Base-by-base conservation (phyloP, 2,888 invertebrate species). In the Sphaerophoria rueppellii region DNA sequence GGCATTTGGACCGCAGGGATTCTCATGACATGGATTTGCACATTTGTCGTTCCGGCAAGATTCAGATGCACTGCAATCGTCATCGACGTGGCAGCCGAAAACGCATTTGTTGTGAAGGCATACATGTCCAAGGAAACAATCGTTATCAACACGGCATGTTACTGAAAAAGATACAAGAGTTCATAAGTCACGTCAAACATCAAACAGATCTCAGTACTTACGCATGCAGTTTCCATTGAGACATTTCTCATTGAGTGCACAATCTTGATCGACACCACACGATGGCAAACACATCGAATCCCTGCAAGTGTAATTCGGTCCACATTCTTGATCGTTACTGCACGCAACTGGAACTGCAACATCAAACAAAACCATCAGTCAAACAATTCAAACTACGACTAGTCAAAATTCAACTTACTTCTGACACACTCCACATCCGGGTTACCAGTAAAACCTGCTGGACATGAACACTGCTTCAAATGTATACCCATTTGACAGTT, bases 171-270 rank as follows among this genome's bases (percentile, higher is more conserved):
- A 54, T 1, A 14, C 9, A 52, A 48, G 0, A 5, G 14, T 24
- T 24, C 24, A 2, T 24, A 24, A 24, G 24, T 24, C 24, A 24
- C 24, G 24, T 24, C 24, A 24, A 24, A 24, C 24, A 24, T 24
- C 24, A 24, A 24, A 24, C 24, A 24, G 24, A 24, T 24, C 24
- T 9, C 48, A 57, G 82, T 87, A 94, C 95, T 94, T 93, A 95
- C 95, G 92, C 89, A 96, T 94, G 90, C 98, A 98, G 88, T 95
- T 95, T 87, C 95, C 96, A 89, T 94, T 94, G 7, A 96, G 92
- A 92, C 98, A 98, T 91, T 97, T 96, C 92, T 98, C 98, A 90
- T 98, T 98, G 80, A 96, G 93, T 4, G 97, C 98, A 90, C 98
- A 98, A 87, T 96, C 94, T 88, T 95, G 95, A 90, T 98, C 97